phyloP scores from a whole-genome alignment of 2,888 invertebrate species.

The Trichopria drosophilae region DNA sequence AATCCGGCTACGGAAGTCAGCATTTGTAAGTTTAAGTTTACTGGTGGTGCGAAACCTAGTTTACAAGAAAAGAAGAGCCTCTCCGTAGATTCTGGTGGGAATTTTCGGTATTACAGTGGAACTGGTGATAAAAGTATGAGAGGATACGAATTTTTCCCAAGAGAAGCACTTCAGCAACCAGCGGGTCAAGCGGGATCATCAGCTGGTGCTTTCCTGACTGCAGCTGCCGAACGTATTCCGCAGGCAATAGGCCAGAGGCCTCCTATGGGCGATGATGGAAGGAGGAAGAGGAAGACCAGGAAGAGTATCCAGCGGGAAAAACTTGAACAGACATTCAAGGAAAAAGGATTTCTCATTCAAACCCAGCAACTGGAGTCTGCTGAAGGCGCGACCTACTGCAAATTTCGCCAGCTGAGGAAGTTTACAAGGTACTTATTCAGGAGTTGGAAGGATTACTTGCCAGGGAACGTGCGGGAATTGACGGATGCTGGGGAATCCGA shows the following conservation, averaged over 20 bases:
- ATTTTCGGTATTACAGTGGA: conserved; percentile 84
- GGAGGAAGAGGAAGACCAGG: conserved; percentile 73
- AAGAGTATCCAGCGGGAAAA: conserved; percentile 86
- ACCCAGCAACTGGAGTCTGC: conserved; percentile 91
- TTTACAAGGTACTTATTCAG: conserved; percentile 89
- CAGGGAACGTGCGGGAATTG: conserved; percentile 68
- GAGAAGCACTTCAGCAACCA: conserved; percentile 70
- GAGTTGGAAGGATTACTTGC: conserved; percentile 91
- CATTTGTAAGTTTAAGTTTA: conserved; percentile 92
- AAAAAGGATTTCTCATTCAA: conserved; percentile 89
- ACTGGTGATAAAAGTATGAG: conserved; percentile 79
- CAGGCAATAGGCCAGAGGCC: conserved; percentile 41
- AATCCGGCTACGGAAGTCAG: conserved; percentile 84
- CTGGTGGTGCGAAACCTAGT: conserved; percentile 85
- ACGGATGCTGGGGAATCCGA: no score
- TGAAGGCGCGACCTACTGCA: conserved; percentile 91
- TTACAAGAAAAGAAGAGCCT: conserved; percentile 90
- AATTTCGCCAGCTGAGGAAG: conserved; percentile 86
- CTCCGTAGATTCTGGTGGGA: conserved; percentile 86
- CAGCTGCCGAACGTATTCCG: conserved; percentile 63
- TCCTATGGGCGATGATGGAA: conserved; percentile 49
- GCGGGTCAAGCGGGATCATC: conserved; percentile 58
- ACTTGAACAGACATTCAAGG: conserved; percentile 88
- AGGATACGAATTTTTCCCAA: conserved; percentile 76
- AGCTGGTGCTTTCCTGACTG: conserved; percentile 58